Percentiles rank a stretch among this genome's conserved stretches.
Conservation (phyloP, 2,888 invertebrate species). For the Blastobasis adustella region DNA sequence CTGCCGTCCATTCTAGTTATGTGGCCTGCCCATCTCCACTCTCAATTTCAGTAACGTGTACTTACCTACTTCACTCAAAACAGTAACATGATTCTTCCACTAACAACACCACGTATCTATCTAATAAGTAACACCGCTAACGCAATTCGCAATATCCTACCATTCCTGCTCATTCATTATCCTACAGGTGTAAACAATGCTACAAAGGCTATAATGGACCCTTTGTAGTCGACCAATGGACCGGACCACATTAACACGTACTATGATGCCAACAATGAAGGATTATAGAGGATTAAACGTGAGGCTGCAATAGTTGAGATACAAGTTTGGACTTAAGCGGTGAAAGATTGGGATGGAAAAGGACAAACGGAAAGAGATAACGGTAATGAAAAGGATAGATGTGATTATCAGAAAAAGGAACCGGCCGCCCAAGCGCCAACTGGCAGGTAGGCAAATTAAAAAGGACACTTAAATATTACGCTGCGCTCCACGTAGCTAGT, state of each 20-base stretch:
- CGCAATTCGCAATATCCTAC: conserved; percentile 8
- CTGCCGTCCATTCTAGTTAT: no score
- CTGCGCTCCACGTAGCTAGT: background rate
- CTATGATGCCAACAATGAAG: background rate
- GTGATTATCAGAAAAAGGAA: conserved; percentile 4
- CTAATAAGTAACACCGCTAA: background rate
- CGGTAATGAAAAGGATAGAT: conserved; percentile 7
- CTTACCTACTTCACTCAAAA: no score
- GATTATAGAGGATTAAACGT: conserved; percentile 4
- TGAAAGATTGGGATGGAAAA: conserved; percentile 1
- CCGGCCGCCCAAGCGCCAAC: background rate
- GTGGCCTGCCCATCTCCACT: no score
- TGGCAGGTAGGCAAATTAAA: conserved; percentile 8
- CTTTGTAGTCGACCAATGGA: conserved; percentile 1
- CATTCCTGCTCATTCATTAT: conserved; percentile 1
- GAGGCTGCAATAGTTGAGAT: background rate
- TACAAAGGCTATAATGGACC: background rate
- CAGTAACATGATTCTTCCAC: no score
- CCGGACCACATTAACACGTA: conserved; percentile 3
- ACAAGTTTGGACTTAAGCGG: background rate
- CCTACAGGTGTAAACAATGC: conserved; percentile 3
- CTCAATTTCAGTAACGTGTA: no score
- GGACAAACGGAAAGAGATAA: conserved; percentile 1
- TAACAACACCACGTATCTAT: no score
- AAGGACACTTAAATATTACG: conserved; percentile 3